These are phyloP conservation scores for Harpegnathos saltator DNA, from an alignment of 1,140 invertebrate genomes.

Conservation along the genomic window DNA sequence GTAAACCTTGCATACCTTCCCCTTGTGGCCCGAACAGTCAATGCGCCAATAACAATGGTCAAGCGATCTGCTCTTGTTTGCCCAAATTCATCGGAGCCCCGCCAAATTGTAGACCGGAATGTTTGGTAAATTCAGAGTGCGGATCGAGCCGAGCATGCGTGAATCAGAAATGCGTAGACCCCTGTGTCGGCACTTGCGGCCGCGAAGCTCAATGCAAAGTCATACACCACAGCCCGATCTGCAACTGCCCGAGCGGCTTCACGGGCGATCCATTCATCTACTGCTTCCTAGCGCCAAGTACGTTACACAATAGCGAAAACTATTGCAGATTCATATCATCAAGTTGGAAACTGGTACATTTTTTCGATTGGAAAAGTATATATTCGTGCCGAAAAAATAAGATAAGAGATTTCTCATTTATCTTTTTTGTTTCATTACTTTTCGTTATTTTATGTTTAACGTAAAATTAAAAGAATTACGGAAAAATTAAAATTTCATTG, in stretches of 20 bases:
- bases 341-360: neutral
- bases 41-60: conserved; percentile 87
- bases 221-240: conserved; percentile 87
- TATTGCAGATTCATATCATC: neutral
- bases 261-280: conserved; percentile 89
- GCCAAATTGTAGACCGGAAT: conserved; percentile 91
- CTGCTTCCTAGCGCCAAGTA: conserved; percentile 87
- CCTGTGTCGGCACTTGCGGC: conserved; percentile 93
- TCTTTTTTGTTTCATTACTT: too few relatives aligned
- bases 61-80: conserved; percentile 92
- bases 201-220: conserved; percentile 90
- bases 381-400: too few relatives aligned
- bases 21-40: conserved; percentile 93
- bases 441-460: too few relatives aligned
- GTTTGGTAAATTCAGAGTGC: conserved; percentile 92
- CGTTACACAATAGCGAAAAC: neutral
- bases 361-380: neutral
- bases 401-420: too few relatives aligned
- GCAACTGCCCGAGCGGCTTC: conserved; percentile 88
- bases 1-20: conserved; percentile 89
- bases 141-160: conserved; percentile 90
- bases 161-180: conserved; percentile 92
- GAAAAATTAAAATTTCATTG: too few relatives aligned
- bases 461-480: too few relatives aligned
- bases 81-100: conserved; percentile 90